phyloP scores from a whole-genome alignment of 23 tunicate genomes.

The Trididemnum miniatum region DNA sequence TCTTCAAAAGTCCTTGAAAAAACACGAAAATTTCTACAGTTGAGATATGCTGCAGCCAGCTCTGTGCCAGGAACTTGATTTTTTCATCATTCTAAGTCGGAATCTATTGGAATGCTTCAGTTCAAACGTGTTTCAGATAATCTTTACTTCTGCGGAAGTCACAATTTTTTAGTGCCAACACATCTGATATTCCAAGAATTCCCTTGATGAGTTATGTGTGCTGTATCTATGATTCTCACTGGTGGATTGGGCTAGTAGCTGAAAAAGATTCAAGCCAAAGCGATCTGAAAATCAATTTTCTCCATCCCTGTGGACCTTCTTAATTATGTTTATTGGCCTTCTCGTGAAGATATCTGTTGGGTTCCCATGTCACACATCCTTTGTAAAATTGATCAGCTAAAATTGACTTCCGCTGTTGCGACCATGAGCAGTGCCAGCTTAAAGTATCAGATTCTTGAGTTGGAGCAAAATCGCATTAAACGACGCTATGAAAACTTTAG shows the following conservation, averaged over 20 bases:
- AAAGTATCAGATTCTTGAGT: conserved; percentile 12
- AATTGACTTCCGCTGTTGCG: conserved; percentile 27
- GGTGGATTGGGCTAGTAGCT: conserved; percentile 25
- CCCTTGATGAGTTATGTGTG: conserved; percentile 23
- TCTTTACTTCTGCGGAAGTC: background rate
- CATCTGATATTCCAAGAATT: background rate
- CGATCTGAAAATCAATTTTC: conserved; percentile 11
- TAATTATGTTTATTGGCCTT: conserved; percentile 30
- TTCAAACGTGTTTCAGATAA: conserved; percentile 30
- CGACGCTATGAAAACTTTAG: conserved; percentile 4
- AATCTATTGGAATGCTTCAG: conserved; percentile 12
- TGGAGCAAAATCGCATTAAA: conserved; percentile 19
- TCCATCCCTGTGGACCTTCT: conserved; percentile 30
- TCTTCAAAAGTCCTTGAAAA: background rate
- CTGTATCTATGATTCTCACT: conserved; percentile 7
- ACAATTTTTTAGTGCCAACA: conserved; percentile 4
- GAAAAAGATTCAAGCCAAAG: background rate
- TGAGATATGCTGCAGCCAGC: conserved; percentile 13
- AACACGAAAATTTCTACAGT: conserved; percentile 2
- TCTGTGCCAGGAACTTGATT: conserved; percentile 12
- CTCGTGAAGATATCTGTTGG: conserved; percentile 21
- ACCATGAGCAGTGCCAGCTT: conserved; percentile 22
- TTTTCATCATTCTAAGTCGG: conserved; percentile 29
- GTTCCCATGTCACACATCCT: conserved; percentile 18
- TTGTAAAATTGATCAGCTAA: conserved; percentile 22